Evolutionary conservation across 2,797 vertebrate species (phyloP).

Genomic region (Coreius guichenoti): DNA sequence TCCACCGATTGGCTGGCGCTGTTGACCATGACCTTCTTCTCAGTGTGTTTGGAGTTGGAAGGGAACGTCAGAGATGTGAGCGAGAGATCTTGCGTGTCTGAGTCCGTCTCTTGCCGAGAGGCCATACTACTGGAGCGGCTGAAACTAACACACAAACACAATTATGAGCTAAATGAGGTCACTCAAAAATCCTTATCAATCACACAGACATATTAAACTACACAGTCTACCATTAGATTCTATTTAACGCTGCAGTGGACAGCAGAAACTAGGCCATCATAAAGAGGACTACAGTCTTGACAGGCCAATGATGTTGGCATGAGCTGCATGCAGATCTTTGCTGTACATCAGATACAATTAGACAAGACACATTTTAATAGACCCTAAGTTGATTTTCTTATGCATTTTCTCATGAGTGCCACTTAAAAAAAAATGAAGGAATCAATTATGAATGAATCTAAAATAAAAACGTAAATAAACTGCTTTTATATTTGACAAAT

Average conservation of each 20-base stretch:
- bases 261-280: background rate
- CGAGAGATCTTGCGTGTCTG: slow-evolving; percentile 87
- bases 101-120: slow-evolving; percentile 94
- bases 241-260: background rate
- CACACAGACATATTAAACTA: background rate
- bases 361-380: background rate
- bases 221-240: background rate
- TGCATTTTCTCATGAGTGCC: background rate
- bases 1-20: slow-evolving; percentile 84
- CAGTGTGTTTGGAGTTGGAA: slow-evolving; percentile 83
- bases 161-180: background rate
- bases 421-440: background rate
- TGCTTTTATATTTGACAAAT: background rate
- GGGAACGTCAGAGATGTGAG: slow-evolving; percentile 59
- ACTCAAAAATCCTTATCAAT: background rate
- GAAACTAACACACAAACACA: slow-evolving; percentile 75
- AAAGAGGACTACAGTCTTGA: background rate
- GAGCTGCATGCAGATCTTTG: background rate
- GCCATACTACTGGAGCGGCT: slow-evolving; percentile 94
- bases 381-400: background rate
- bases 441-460: background rate
- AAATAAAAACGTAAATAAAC: background rate
- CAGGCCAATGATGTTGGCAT: background rate
- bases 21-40: slow-evolving; percentile 85
- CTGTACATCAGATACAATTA: background rate